Conservation (phyloP, 1,140 invertebrate genomes). For the Pomacea maculata region DNA sequence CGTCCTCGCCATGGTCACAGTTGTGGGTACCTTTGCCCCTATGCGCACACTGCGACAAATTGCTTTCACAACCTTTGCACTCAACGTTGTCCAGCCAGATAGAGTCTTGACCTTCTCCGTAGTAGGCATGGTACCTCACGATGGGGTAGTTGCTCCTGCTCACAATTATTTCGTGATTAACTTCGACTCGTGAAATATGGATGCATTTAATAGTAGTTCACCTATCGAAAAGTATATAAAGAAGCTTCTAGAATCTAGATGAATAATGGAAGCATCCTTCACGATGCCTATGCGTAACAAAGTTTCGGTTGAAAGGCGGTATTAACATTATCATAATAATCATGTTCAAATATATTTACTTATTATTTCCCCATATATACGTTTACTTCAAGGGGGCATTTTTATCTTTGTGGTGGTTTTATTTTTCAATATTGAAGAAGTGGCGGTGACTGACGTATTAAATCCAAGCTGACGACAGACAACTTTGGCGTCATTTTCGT, state of each 20-base stretch:
- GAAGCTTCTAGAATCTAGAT: no score
- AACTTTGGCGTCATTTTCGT: neutral
- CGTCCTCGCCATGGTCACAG: slow-evolving; percentile 26
- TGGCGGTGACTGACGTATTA: neutral
- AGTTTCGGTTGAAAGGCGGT: neutral
- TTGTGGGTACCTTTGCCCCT: slow-evolving; percentile 8
- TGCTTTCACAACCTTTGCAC: slow-evolving; percentile 8
- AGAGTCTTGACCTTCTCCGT: slow-evolving; percentile 10
- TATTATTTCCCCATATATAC: neutral
- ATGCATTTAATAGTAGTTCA: no score
- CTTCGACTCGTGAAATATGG: no score
- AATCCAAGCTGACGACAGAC: slow-evolving; percentile 12
- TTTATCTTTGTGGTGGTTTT: no score
- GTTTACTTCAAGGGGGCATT: neutral
- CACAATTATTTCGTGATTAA: neutral
- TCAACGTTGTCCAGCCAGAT: slow-evolving; percentile 24
- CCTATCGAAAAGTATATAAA: no score
- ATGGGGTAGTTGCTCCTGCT: slow-evolving; percentile 3
- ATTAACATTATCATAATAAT: slow-evolving; percentile 11
- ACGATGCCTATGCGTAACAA: no score
- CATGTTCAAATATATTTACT: neutral
- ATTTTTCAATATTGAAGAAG: no score
- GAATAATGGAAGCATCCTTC: no score
- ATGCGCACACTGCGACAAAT: slow-evolving; percentile 6
- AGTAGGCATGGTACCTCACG: neutral